These are phyloP conservation scores for Andrena marginata DNA, from an alignment of 2,888 invertebrate species.

Conservation along the genomic window DNA sequence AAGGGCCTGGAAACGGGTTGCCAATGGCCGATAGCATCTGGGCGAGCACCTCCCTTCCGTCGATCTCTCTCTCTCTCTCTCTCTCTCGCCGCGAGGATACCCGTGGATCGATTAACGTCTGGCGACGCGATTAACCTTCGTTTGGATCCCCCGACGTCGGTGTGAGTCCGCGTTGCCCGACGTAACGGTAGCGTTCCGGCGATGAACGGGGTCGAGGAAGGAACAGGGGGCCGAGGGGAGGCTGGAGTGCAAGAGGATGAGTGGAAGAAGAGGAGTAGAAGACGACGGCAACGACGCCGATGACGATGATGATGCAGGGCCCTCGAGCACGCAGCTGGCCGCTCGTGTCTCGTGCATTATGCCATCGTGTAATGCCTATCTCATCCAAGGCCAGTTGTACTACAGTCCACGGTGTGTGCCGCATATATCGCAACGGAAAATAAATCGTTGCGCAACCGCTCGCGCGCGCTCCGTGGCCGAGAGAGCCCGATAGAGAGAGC, in stretches of 20 bases:
- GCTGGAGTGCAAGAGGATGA: conserved; percentile 22
- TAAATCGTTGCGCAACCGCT: conserved; percentile 83
- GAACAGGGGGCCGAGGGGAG: conserved; percentile 15
- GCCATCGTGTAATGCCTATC: conserved; percentile 82
- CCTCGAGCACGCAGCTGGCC: conserved; percentile 74
- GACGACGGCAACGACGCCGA: conserved; percentile 64
- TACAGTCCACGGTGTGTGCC: conserved; percentile 75
- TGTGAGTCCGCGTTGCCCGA: conserved; percentile 49
- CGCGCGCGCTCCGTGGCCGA: conserved; percentile 48
- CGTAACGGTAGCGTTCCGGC: conserved; percentile 67
- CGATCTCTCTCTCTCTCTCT: conserved; percentile 10
- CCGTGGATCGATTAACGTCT: conserved; percentile 48
- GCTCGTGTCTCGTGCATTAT: conserved; percentile 79
- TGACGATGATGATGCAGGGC: conserved; percentile 74
- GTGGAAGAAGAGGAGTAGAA: conserved; percentile 46
- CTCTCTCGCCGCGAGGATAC: conserved; percentile 8
- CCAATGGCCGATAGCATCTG: conserved; percentile 44
- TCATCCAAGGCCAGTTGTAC: conserved; percentile 84
- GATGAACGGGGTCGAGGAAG: conserved; percentile 42
- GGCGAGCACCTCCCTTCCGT: conserved; percentile 10
- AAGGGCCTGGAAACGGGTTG: conserved; percentile 28
- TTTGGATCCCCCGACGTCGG: conserved; percentile 45
- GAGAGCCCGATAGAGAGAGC: conserved; percentile 52
- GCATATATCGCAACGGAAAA: conserved; percentile 79
- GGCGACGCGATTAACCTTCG: conserved; percentile 34